These are phyloP conservation scores for Triplophysa yarkandensis DNA, from an alignment of 2,797 vertebrate genomes.

Conservation along the genomic window DNA sequence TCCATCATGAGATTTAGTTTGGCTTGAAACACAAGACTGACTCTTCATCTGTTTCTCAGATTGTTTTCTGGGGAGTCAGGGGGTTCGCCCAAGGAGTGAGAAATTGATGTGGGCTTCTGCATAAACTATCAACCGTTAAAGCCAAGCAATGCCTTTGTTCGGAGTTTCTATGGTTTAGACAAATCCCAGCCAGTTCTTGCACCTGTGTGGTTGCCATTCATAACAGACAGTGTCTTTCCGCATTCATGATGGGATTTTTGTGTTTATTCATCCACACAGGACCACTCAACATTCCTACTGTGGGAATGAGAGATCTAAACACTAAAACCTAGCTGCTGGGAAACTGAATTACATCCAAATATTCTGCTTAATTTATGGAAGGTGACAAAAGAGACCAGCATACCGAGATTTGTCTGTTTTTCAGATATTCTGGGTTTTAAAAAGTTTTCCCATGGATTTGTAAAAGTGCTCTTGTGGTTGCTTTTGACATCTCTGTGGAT, in stretches of 20 bases:
- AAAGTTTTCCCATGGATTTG: not conserved
- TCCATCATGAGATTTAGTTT: slow-evolving; percentile 18
- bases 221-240: slow-evolving; percentile 9
- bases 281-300: slow-evolving; percentile 3
- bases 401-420: not conserved
- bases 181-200: slow-evolving; percentile 10
- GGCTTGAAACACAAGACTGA: not conserved
- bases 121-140: slow-evolving; percentile 26
- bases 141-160: slow-evolving; percentile 25
- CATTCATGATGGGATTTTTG: not conserved
- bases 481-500: not conserved
- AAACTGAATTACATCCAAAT: not conserved
- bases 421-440: not conserved
- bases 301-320: not conserved
- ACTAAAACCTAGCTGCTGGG: not conserved
- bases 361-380: not conserved
- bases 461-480: slow-evolving; percentile 15
- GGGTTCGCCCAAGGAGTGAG: not conserved
- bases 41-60: not conserved
- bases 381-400: not conserved
- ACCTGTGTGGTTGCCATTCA: slow-evolving; percentile 20
- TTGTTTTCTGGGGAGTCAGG: not conserved
- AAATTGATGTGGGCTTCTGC: slow-evolving; percentile 23
- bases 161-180: slow-evolving; percentile 1
- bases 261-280: slow-evolving; percentile 22